Base-by-base conservation (phyloP, 2,113 vertebrate genomes). In the Guaruba guarouba region DNA sequence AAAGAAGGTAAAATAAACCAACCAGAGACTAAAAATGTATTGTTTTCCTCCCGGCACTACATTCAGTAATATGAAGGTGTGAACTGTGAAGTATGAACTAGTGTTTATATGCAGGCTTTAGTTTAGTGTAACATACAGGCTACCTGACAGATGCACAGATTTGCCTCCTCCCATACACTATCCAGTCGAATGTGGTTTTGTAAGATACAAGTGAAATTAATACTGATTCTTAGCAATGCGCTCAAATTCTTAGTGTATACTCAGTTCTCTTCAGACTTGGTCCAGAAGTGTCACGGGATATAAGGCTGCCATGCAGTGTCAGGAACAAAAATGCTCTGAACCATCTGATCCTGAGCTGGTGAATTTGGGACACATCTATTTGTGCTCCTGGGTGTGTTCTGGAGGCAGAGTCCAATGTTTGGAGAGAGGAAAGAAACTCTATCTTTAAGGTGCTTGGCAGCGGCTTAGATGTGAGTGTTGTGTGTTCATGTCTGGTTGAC, bases 141-240 rank as follows among this genome's bases (percentile, higher is more conserved):
- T 71, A 6, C 18, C 19, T 16, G 23, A 20, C 52, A 46, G 41
- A 54, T 33, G 59, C 24, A 10, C 2, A 19, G 31, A 16, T 43
- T 61, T 51, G 16, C 6, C 62, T 44, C 9, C 7, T 33, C 17
- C 46, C 13, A 1, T 22, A 2, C 41, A 23, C 14, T 59, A 0
- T 18, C 18, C 63, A 10, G 11, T 33, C 25, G 7, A 3, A 23
- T 23, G 46, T 3, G 67, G 14, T 14, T 81, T 61, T 67, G 41
- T 66, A 43, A 83, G 55, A 13, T 17, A 59, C 19, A 35, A 37
- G 13, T 54, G 78, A 74, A 80, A 66, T 28, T 2, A 46, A 63
- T 64, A 24, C 0, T 11, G 37, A n/a, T 22, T 74, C 48, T 39
- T 80, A 55, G n/a, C 4, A 3, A 71, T 54, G 52, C 0, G 1